phyloP scores from a whole-genome alignment of 2,797 vertebrate genomes.

The Eptatretus atami region DNA sequence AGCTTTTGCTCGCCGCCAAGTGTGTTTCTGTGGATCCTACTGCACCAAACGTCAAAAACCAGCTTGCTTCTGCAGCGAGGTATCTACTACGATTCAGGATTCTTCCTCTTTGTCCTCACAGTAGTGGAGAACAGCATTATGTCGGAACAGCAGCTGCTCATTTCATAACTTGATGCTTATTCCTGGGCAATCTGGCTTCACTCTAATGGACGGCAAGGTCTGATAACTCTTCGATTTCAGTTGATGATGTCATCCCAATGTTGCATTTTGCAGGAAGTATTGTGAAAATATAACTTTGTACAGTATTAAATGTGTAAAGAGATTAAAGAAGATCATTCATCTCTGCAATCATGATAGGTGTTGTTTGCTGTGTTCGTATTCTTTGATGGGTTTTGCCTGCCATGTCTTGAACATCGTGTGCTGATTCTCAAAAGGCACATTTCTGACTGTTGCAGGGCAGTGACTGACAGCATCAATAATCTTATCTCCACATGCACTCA shows the following conservation, averaged over 20 bases:
- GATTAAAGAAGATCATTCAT: background rate
- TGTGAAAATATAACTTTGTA: no score
- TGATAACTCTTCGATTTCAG: no score
- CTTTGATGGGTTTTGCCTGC: background rate
- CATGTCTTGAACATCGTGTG: conserved; percentile 1
- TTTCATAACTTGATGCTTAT: no score
- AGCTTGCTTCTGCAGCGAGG: conserved; percentile 81
- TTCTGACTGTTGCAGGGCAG: conserved; percentile 32
- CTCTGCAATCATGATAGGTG: background rate
- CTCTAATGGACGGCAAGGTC: no score
- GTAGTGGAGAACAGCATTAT: no score
- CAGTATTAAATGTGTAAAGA: background rate
- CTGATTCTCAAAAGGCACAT: background rate
- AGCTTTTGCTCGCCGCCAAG: conserved; percentile 73
- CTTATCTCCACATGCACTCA: conserved; percentile 85
- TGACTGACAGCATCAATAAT: conserved; percentile 95
- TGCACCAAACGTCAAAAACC: conserved; percentile 92
- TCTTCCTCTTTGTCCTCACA: no score
- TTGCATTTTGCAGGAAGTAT: no score
- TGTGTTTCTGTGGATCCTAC: conserved; percentile 87
- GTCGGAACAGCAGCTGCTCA: no score
- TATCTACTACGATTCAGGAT: conserved; percentile 14
- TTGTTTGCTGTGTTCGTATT: background rate
- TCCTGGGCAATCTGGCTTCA: no score
- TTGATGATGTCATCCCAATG: no score